Conservation (phyloP, 2,113 vertebrate species). For the Psophia crepitans region DNA sequence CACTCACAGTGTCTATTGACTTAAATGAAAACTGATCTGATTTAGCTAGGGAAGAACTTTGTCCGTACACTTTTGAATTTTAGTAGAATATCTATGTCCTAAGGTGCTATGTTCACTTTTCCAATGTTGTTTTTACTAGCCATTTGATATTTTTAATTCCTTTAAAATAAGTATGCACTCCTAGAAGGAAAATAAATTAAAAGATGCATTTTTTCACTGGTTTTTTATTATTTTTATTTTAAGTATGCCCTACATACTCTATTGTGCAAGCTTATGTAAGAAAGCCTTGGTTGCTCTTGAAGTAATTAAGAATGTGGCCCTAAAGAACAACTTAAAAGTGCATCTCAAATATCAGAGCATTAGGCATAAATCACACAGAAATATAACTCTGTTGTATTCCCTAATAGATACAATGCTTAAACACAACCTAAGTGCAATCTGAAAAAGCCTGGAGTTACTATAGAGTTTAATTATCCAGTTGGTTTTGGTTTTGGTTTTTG, state of each 20-base stretch:
- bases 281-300: neutral
- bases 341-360: neutral
- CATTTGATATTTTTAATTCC: neutral
- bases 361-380: neutral
- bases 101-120: neutral
- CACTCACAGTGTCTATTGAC: neutral
- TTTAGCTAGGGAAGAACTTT: neutral
- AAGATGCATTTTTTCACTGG: neutral
- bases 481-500: neutral
- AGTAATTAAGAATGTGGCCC: neutral
- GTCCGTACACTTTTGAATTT: neutral
- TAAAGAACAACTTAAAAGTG: neutral
- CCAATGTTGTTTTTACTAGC: neutral
- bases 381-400: neutral
- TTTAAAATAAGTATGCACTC: neutral
- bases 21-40: conserved; percentile 19
- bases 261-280: neutral
- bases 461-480: neutral
- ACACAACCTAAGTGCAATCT: neutral
- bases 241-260: neutral
- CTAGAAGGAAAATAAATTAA: neutral
- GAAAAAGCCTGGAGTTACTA: neutral
- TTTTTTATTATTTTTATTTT: neutral
- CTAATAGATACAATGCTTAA: neutral
- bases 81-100: neutral